Conservation (phyloP, 2,888 invertebrate genomes). For the Halictus quadricinctus region DNA sequence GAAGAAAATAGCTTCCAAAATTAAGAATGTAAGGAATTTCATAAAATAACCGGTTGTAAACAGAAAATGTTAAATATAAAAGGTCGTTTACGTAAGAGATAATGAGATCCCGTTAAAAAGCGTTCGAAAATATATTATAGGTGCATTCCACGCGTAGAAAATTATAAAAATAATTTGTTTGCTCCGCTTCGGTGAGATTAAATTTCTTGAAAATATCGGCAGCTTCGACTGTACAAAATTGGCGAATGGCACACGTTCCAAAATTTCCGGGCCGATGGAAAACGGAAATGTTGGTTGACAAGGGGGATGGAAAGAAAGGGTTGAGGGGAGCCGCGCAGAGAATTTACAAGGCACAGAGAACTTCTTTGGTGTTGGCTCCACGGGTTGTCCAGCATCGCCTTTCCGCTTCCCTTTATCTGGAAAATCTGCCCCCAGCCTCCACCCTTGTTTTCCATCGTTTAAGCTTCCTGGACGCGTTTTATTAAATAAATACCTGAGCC, state of each 20-base stretch:
- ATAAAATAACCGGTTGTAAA: neutral
- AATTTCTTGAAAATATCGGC: neutral
- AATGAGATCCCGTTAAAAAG: neutral
- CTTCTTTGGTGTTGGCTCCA: conserved; percentile 54
- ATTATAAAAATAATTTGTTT: neutral
- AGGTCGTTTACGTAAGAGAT: neutral
- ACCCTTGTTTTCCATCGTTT: conserved; percentile 34
- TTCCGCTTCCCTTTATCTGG: conserved; percentile 45
- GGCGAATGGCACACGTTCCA: conserved; percentile 29
- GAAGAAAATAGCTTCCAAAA: neutral
- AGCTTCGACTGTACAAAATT: conserved; percentile 23
- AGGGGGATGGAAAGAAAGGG: neutral
- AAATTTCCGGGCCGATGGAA: conserved; percentile 16
- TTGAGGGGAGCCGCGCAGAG: conserved; percentile 24
- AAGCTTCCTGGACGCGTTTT: conserved; percentile 70
- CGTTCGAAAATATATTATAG: neutral
- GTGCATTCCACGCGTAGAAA: neutral
- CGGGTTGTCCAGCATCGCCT: conserved; percentile 48
- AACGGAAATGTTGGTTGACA: neutral
- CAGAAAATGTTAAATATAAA: neutral
- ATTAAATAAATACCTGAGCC: conserved; percentile 76
- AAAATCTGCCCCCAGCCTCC: conserved; percentile 34
- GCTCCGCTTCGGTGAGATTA: neutral
- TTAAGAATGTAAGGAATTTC: neutral
- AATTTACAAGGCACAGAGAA: conserved; percentile 44